Base-by-base conservation (phyloP, 2,113 vertebrate species). In the Syngnathus floridae region DNA sequence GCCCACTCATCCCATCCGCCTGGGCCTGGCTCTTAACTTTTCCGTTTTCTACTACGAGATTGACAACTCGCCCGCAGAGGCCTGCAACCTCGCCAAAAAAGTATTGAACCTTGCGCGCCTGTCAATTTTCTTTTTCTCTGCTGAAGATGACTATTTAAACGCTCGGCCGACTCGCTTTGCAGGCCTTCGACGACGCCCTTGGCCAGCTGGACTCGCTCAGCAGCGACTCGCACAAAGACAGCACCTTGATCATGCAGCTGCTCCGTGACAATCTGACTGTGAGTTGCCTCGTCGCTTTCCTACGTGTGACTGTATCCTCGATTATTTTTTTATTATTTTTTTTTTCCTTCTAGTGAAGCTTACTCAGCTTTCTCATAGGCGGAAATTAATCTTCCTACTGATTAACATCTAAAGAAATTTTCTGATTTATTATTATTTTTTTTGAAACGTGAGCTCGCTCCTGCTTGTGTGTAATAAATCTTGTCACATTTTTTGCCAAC, bases 241-340 rank as follows among this genome's bases (percentile, higher is more conserved):
- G 95, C 91, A 96, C 93, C 64, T 91, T 99, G 94, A 98, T 99
- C 92, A 97, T 99, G 95, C 96, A 99, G 83, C 93, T 99, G 90
- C 94, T 98, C 88, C 93, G 94, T 86, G 95, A 99, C 92, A 99
- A 99, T 88, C 92, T 99, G 91, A 97, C 90, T 21, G 90, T 92
- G 40, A 87, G 90, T 83, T 31, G 26, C 26, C 26, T 3, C 26
- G 26, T 31, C 26, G 26, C 26, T 31, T 31, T 31, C 26, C 26
- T 31, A 31, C 26, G 26, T 31, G 26, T 31, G 26, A 31, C 26
- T 31, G 26, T 31, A 3, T 31, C 26, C 2, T 31, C 26, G 2
- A 31, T 3, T 31, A 3, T 31, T 31, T 31, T 3, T 31, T 31
- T 26, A 26, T 26, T 26, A n/a, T 22, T 22, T 22, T 22, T 22